Evolutionary conservation across 64 coral and sea anemone genomes (phyloP), one percentile per base, ranked within the genome.

Genomic region (Pachyseris speciosa): DNA sequence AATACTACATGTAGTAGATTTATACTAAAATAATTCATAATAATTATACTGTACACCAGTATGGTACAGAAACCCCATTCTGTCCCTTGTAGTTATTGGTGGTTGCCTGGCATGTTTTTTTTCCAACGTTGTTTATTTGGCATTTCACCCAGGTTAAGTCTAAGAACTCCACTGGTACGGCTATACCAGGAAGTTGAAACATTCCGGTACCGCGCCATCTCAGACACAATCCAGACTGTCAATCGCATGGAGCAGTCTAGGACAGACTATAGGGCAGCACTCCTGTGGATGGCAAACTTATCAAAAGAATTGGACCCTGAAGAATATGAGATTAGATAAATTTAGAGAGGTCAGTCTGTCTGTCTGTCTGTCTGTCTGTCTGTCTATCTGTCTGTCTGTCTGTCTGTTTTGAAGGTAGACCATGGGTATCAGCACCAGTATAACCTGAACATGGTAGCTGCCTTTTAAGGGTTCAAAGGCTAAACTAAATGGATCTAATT

Each of bases 151-250:
- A 99, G 97, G 47, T 68, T 99, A 24, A 90, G 93, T 31, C 75
- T 99, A 31, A 91, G 97, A 64, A 95, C 94, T 8, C 97, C 97
- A 40, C 90, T 99, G 26, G 97, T 99, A 12, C 87, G 97, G 15
- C 83, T 99, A 22, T 99, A 99, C 47, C 97, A 99, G 83, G 97
- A 99, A 78, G 68, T 99, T 86, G 97, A 99, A 70, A 99, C 97
- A 1, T 99, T 99, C 81, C 84, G 94, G 41, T 95, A 81, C 53
- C 86, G 97, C 30, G 97, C 97, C 8, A 93, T 99, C 45, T 95
- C 93, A 47, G 97, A 99, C 68, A 95, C 97, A 28, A 64, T 85
- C 66, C 68, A 86, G 84, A 99, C 97, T 38, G 86, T 99, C 10
- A 77, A 64, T 75, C 90, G 94, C 19, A 99, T 99, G 97, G 97